These are phyloP conservation scores for Istiophorus platypterus DNA, from an alignment of 2,113 vertebrate genomes.

Conservation along the genomic window DNA sequence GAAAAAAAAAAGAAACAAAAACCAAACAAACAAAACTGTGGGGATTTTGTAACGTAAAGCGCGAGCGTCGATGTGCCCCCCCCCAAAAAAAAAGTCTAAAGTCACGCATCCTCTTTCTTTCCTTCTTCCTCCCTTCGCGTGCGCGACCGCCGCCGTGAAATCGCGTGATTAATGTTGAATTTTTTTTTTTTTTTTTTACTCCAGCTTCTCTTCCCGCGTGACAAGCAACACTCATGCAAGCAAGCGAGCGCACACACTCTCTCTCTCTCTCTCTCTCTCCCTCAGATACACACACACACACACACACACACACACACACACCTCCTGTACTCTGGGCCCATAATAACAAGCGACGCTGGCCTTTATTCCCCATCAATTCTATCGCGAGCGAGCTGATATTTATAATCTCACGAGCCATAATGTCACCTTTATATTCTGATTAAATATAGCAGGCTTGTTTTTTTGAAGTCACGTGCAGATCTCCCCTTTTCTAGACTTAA, in stretches of 20 bases:
- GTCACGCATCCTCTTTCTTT: conserved; percentile 27
- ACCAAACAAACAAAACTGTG: too few relatives aligned
- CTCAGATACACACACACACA: too few relatives aligned
- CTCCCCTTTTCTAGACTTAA: conserved; percentile 2
- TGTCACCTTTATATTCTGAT: conserved; percentile 59
- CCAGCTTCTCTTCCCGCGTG: too few relatives aligned
- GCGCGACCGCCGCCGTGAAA: conserved; percentile 54
- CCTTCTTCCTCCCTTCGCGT: background rate
- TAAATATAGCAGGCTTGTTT: conserved; percentile 41
- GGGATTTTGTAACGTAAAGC: too few relatives aligned
- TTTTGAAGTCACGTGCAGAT: background rate
- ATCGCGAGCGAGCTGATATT: conserved; percentile 44
- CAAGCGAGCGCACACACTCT: too few relatives aligned
- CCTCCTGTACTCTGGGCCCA: conserved; percentile 44
- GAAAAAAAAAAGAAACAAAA: too few relatives aligned
- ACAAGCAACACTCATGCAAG: too few relatives aligned
- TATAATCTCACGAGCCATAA: conserved; percentile 61
- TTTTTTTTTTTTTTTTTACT: too few relatives aligned
- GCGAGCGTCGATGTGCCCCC: background rate
- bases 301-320: too few relatives aligned
- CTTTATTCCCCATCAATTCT: conserved; percentile 47
- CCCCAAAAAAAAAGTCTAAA: conserved; percentile 55
- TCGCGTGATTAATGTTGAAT: conserved; percentile 76
- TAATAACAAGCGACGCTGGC: too few relatives aligned
- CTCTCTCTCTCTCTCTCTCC: too few relatives aligned